A percentile compares a stretch with the other conserved stretches of the same genome.
Evolutionary conservation across 2,113 vertebrate genomes (phyloP).

Genomic region (Lepus timidus): DNA sequence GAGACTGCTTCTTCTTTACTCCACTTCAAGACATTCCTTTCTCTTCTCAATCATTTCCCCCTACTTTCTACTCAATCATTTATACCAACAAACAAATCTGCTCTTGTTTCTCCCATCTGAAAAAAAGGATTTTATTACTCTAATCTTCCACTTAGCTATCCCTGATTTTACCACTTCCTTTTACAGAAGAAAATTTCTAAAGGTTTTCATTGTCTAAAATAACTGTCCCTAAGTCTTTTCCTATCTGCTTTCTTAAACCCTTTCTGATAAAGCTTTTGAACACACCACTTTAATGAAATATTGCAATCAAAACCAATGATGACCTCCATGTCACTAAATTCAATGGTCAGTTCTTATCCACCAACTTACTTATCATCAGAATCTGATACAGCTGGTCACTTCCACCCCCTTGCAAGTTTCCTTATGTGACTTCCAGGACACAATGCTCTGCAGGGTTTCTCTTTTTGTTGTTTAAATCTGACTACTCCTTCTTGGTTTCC

Average conservation of each 20-base stretch:
- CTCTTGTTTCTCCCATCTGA: neutral
- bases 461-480: neutral
- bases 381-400: neutral
- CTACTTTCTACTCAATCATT: slow-evolving; percentile 25
- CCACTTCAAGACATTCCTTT: neutral
- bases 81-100: neutral
- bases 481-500: neutral
- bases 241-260: neutral
- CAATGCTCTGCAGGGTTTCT: neutral
- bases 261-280: neutral
- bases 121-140: slow-evolving; percentile 39
- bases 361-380: neutral
- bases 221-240: neutral
- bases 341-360: neutral
- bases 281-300: neutral
- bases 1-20: neutral
- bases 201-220: neutral
- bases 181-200: slow-evolving; percentile 6
- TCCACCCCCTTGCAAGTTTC: neutral
- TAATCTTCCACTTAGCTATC: neutral
- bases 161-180: neutral
- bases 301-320: neutral
- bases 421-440: neutral
- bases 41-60: neutral
- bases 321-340: neutral